Percentiles rank a stretch among this genome's conserved stretches.
Evolutionary conservation across 92 coral and sea anemone species (phyloP).

Genomic region (Epizoanthus stellaris): DNA sequence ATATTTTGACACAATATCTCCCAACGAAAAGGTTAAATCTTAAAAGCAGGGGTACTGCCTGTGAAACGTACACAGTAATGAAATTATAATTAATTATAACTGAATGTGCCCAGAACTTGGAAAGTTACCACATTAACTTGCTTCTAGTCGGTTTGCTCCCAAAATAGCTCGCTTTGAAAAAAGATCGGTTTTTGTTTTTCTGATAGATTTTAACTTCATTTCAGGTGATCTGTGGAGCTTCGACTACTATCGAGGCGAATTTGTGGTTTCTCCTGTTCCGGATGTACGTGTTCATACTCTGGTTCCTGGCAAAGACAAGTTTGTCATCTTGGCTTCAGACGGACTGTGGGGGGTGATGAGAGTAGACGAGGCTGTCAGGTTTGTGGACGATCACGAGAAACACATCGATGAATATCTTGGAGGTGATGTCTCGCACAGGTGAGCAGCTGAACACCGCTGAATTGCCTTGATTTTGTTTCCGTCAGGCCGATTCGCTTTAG

Average conservation of each 20-base stretch:
- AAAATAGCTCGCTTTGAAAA: too few relatives aligned
- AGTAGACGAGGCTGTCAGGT: constrained; percentile 86
- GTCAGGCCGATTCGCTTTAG: too few relatives aligned
- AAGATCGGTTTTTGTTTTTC: too few relatives aligned
- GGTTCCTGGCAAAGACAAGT: constrained; percentile 81
- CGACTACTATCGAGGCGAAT: constrained; percentile 89
- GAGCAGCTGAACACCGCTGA: not conserved
- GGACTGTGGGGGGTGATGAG: constrained; percentile 94
- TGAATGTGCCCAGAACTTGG: too few relatives aligned
- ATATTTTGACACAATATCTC: too few relatives aligned
- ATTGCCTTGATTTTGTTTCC: too few relatives aligned
- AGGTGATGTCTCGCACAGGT: constrained; percentile 90
- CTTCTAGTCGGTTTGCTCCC: too few relatives aligned
- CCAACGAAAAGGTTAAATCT: too few relatives aligned
- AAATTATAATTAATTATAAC: too few relatives aligned
- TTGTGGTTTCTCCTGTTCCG: constrained; percentile 93
- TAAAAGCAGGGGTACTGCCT: too few relatives aligned
- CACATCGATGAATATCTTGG: constrained; percentile 59
- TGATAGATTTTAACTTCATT: not conserved
- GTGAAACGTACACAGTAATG: too few relatives aligned
- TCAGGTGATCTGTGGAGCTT: constrained; percentile 96
- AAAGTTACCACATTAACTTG: too few relatives aligned
- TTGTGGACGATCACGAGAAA: constrained; percentile 74
- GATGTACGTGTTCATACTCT: constrained; percentile 87
- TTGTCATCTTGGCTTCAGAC: constrained; percentile 83